Conservation (phyloP, 2,113 vertebrate genomes). For the Pelusios castaneus region DNA sequence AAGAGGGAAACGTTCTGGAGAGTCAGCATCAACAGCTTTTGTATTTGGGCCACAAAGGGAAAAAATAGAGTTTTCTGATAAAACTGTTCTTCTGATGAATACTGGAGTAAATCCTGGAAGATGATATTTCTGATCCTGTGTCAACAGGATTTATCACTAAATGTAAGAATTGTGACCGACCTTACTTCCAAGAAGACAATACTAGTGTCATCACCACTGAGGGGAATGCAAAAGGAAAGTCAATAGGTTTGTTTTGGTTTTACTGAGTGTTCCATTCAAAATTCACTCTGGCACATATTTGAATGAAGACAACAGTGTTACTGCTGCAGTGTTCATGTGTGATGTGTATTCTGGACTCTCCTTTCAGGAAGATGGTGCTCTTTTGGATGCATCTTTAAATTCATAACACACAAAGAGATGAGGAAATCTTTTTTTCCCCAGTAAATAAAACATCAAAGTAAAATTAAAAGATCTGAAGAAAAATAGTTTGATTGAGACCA, state of each 20-base stretch:
- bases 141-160: not conserved
- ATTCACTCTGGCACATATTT: not conserved
- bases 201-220: not conserved
- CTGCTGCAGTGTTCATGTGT: not conserved
- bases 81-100: not conserved
- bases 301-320: not conserved
- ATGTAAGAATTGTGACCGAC: not conserved
- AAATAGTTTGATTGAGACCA: not conserved
- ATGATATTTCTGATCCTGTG: not conserved
- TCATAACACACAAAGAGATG: not conserved
- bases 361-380: not conserved
- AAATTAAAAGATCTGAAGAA: not conserved
- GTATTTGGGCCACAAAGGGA: not conserved
- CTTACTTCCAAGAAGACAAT: not conserved
- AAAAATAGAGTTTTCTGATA: slow-evolving; percentile 3
- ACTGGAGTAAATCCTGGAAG: not conserved
- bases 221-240: not conserved
- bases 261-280: slow-evolving; percentile 15
- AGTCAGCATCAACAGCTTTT: not conserved
- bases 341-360: not conserved
- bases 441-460: not conserved
- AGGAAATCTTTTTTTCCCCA: not conserved
- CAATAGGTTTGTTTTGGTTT: not conserved
- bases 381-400: not conserved
- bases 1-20: not conserved